Conservation (phyloP, 2,797 vertebrate species). For the Stomatorhinus walkeri region DNA sequence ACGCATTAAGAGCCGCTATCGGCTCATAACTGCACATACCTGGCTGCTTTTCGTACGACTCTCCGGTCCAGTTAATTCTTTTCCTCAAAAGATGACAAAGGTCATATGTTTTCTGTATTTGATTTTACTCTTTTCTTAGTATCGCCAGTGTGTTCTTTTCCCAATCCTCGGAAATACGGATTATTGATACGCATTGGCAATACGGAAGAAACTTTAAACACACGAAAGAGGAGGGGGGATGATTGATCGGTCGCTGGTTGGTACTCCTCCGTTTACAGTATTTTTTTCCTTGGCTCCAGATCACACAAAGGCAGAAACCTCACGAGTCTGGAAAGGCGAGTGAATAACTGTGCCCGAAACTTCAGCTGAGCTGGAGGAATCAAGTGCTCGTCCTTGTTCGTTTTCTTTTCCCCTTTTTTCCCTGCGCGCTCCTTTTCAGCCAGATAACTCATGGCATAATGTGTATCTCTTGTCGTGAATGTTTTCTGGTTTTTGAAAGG, state of each 20-base stretch:
- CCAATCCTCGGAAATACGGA: not conserved
- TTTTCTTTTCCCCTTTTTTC: not conserved
- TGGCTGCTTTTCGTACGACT: not conserved
- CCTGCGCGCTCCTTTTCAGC: not conserved
- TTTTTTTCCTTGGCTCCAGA: not conserved
- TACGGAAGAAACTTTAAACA: slow-evolving; percentile 19
- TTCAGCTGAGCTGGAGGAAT: not conserved
- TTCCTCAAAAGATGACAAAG: not conserved
- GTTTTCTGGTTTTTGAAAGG: not conserved
- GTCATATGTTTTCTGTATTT: not conserved
- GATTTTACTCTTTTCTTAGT: slow-evolving; percentile 6
- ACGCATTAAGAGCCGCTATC: not conserved
- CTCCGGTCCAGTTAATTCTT: not conserved
- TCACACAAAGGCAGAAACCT: not conserved
- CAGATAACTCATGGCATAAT: not conserved
- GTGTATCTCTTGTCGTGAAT: not conserved
- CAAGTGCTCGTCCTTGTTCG: not conserved
- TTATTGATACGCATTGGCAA: not conserved
- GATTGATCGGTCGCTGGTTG: slow-evolving; percentile 13
- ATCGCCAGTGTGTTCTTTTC: not conserved
- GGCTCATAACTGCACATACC: not conserved
- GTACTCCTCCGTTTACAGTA: not conserved
- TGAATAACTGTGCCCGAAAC: not conserved
- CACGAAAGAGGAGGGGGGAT: not conserved
- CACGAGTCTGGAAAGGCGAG: not conserved